A percentile compares a stretch with the other conserved stretches of the same genome.
phyloP scores from a whole-genome alignment of 92 coral and sea anemone genomes.

The Bergia sp. region DNA sequence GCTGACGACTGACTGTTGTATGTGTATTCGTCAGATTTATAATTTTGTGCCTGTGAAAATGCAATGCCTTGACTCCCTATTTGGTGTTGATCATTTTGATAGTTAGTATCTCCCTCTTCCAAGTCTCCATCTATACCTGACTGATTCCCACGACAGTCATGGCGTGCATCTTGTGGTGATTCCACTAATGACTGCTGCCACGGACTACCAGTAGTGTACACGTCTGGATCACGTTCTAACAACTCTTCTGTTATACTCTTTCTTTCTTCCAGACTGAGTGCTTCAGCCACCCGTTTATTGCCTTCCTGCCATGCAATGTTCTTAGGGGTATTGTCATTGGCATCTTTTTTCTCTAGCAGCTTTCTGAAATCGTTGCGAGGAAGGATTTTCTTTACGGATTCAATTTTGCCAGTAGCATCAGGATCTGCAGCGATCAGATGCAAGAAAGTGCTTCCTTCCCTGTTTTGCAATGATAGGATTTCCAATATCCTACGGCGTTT shows the following conservation, averaged over 20 bases:
- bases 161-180: no score
- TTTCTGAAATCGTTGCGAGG: neutral
- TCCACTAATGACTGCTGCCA: neutral
- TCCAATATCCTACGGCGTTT: neutral
- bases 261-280: neutral
- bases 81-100: neutral
- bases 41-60: neutral
- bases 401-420: neutral
- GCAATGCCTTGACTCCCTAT: neutral
- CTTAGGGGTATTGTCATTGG: neutral
- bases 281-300: neutral
- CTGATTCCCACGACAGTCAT: no score
- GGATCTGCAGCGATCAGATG: conserved; percentile 13
- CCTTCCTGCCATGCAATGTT: neutral
- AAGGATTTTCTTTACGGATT: neutral
- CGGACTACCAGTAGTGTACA: neutral
- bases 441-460: neutral
- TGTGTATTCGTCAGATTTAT: neutral
- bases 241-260: neutral
- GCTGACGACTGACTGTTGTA: neutral
- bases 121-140: neutral
- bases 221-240: neutral
- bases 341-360: neutral
- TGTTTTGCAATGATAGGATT: neutral
- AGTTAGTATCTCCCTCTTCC: neutral